Evolutionary conservation across 37 sponge, comb jelly and placozoan species (phyloP).

Genomic region (Lycopodina hypogea): DNA sequence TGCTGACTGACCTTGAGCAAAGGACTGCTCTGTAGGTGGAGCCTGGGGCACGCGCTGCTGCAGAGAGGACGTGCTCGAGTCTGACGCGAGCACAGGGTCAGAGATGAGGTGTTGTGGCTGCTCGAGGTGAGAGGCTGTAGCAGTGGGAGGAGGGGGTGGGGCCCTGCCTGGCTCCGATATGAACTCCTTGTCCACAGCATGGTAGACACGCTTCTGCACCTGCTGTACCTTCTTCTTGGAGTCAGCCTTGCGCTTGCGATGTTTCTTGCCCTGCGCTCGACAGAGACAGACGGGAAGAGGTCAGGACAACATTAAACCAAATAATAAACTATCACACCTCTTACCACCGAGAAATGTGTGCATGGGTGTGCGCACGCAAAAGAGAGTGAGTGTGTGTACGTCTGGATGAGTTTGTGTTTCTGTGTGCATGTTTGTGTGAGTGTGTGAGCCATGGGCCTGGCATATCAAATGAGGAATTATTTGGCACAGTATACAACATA

Average conservation of each 20-base stretch:
- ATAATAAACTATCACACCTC: background rate
- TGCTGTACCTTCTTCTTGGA: conserved; percentile 25
- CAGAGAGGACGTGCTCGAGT: background rate
- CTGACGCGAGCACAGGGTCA: background rate
- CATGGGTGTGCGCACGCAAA: too few species aligned
- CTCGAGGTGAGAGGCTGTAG: background rate
- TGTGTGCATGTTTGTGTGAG: background rate
- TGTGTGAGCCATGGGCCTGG: background rate
- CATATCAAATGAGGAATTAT: too few species aligned
- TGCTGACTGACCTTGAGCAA: conserved; percentile 16
- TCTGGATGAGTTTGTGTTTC: too few species aligned
- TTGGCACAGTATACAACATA: too few species aligned
- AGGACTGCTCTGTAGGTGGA: conserved; percentile 3
- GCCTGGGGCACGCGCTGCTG: background rate
- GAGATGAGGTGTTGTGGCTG: conserved; percentile 1
- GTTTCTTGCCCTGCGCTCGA: conserved; percentile 19
- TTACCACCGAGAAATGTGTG: background rate
- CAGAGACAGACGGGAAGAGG: too few species aligned
- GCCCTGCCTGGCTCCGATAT: background rate
- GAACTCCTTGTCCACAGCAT: conserved; percentile 53
- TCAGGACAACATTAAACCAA: too few species aligned
- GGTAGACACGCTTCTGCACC: conserved; percentile 32
- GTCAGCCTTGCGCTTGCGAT: conserved; percentile 19
- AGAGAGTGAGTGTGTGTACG: too few species aligned
- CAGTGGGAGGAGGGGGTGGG: background rate